Evolutionary conservation across 2,888 invertebrate genomes (phyloP).

Genomic region (Zootermopsis nevadensis): DNA sequence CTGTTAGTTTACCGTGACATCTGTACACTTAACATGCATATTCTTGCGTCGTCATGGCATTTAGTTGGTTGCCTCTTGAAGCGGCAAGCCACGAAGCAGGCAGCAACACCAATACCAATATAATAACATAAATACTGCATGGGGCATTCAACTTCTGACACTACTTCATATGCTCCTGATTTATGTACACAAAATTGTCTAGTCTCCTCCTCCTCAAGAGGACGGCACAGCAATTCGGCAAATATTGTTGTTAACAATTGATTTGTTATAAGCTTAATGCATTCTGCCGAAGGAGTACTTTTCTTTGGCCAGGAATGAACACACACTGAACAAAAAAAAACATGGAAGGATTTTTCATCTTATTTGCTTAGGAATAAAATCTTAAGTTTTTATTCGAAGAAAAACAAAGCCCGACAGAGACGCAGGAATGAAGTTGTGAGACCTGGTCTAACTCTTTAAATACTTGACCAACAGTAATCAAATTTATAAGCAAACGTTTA

Average conservation of each 20-base stretch:
- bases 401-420: background rate
- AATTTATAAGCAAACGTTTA: background rate
- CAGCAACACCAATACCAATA: background rate
- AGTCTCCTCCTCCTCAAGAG: background rate
- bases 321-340: background rate
- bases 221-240: background rate
- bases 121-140: slow-evolving; percentile 36
- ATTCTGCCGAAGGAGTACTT: background rate
- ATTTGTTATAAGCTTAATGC: slow-evolving; percentile 9
- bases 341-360: background rate
- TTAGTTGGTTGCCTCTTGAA: slow-evolving; percentile 34
- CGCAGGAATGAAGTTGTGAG: background rate
- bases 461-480: background rate
- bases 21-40: background rate
- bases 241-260: slow-evolving; percentile 7
- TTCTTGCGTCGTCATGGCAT: slow-evolving; percentile 36
- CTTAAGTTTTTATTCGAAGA: background rate
- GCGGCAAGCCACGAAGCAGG: slow-evolving; percentile 25
- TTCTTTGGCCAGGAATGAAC: background rate
- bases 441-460: background rate
- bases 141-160: slow-evolving; percentile 23
- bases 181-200: slow-evolving; percentile 7
- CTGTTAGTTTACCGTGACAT: background rate
- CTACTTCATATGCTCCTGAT: background rate
- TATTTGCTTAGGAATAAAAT: background rate